These are phyloP conservation scores for Thaumetopoea pityocampa DNA, from an alignment of 1,140 invertebrate species.

Conservation along the genomic window DNA sequence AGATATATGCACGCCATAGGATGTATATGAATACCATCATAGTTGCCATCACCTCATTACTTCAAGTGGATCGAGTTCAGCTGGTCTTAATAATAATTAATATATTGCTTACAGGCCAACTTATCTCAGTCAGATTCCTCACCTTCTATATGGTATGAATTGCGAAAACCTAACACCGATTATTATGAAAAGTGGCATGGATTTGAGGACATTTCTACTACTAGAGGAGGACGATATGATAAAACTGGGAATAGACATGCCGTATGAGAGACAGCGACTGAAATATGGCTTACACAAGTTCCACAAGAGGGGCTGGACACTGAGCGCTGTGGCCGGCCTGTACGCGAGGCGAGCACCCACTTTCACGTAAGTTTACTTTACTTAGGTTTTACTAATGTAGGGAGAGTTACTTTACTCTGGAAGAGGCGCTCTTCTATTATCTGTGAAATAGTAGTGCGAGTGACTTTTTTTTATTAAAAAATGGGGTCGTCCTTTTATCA, in stretches of 20 bases:
- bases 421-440: too few relatives aligned
- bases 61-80: neutral
- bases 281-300: constrained; percentile 68
- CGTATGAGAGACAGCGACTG: constrained; percentile 74
- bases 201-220: constrained; percentile 73
- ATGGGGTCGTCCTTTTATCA: too few relatives aligned
- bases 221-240: constrained; percentile 73
- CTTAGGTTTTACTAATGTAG: neutral
- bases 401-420: neutral
- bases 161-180: constrained; percentile 62
- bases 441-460: too few relatives aligned
- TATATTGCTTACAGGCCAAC: constrained; percentile 45
- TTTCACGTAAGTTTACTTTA: constrained; percentile 34
- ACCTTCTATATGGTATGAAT: constrained; percentile 76
- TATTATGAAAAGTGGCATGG: constrained; percentile 62
- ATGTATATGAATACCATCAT: constrained; percentile 23
- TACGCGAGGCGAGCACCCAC: constrained; percentile 36
- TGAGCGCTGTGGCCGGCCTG: constrained; percentile 56
- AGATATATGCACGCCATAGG: too few relatives aligned
- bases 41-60: neutral
- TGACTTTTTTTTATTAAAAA: too few relatives aligned
- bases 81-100: neutral
- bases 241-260: constrained; percentile 72
- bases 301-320: constrained; percentile 74
- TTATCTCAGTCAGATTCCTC: constrained; percentile 52